Conservation (phyloP, 1,140 invertebrate species). For the Drosophila navojoa region DNA sequence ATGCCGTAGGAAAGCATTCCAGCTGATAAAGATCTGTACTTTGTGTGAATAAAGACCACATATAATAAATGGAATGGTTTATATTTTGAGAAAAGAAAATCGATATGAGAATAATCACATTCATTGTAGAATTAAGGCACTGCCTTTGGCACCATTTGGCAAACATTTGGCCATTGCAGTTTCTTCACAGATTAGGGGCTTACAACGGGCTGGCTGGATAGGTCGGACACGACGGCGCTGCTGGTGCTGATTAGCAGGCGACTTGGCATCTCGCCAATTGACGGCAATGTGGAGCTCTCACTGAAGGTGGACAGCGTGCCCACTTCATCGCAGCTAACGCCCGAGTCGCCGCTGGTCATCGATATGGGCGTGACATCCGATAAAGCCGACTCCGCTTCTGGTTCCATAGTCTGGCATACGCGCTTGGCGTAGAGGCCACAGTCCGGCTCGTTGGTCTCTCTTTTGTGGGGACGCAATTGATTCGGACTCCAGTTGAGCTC, state of each 20-base stretch:
- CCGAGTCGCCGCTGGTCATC: slow-evolving; percentile 42
- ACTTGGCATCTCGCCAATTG: slow-evolving; percentile 68
- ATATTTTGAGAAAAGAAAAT: too few relatives aligned
- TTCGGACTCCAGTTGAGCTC: slow-evolving; percentile 61
- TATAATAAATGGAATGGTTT: background rate
- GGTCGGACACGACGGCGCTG: slow-evolving; percentile 62
- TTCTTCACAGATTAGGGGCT: background rate
- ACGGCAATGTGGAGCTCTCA: slow-evolving; percentile 26
- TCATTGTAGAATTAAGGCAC: background rate
- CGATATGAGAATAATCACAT: background rate
- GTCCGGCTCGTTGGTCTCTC: background rate
- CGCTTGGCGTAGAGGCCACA: slow-evolving; percentile 25
- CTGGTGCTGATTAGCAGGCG: slow-evolving; percentile 64
- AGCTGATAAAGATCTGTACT: background rate
- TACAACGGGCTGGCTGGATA: slow-evolving; percentile 3
- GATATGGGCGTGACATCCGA: slow-evolving; percentile 42
- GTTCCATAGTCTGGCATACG: background rate
- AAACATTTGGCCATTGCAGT: background rate
- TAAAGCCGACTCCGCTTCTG: background rate
- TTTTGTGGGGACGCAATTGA: slow-evolving; percentile 9
- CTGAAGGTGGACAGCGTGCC: slow-evolving; percentile 41
- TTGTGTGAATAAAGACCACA: background rate
- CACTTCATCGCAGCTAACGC: slow-evolving; percentile 44
- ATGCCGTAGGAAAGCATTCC: background rate
- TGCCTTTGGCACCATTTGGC: background rate